phyloP scores from a whole-genome alignment of 2,113 vertebrate species.

The Mustela nigripes region DNA sequence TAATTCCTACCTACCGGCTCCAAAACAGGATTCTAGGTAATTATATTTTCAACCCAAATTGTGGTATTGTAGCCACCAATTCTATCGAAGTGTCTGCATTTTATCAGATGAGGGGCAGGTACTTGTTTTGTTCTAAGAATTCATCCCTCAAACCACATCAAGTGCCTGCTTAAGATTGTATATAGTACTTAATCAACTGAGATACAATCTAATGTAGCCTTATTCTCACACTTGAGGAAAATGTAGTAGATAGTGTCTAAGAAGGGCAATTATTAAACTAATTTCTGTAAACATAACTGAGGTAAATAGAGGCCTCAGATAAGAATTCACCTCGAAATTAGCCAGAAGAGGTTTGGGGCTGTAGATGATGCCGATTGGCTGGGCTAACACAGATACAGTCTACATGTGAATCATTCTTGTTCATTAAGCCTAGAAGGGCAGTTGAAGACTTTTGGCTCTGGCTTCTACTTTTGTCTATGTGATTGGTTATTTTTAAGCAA shows the following conservation, averaged over 20 bases:
- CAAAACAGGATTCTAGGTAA: background rate
- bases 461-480: background rate
- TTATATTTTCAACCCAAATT: background rate
- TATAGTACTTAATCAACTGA: background rate
- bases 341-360: slow-evolving; percentile 80
- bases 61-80: background rate
- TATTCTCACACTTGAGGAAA: slow-evolving; percentile 80
- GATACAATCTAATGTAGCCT: background rate
- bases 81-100: background rate
- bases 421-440: background rate
- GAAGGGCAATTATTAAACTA: slow-evolving; percentile 86
- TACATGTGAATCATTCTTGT: background rate
- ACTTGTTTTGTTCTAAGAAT: background rate
- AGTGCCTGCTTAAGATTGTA: background rate
- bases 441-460: background rate
- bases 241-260: slow-evolving; percentile 87
- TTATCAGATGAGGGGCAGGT: background rate
- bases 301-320: slow-evolving; percentile 90
- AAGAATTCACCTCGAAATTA: slow-evolving; percentile 87
- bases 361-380: background rate
- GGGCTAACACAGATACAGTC: background rate
- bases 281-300: slow-evolving; percentile 89
- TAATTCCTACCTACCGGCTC: background rate
- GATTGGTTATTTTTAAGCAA: background rate
- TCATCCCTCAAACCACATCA: background rate